These are phyloP conservation scores for Yasuhikotakia modesta DNA, from an alignment of 2,797 vertebrate species.

Conservation along the genomic window DNA sequence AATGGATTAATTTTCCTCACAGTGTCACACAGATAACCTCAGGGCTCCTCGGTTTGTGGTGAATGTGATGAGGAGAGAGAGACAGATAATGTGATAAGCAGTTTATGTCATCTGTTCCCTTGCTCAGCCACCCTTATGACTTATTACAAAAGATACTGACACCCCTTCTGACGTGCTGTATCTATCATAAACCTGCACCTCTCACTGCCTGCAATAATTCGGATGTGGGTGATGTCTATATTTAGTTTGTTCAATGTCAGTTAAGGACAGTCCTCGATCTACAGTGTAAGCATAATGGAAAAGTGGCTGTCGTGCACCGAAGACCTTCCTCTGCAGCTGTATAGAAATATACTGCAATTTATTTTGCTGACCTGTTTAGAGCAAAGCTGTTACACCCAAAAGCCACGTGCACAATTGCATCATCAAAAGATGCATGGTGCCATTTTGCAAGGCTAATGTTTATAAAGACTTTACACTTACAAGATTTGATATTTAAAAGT, in stretches of 20 bases:
- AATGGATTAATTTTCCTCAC: constrained; percentile 31
- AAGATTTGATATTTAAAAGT: not conserved
- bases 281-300: constrained; percentile 51
- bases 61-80: constrained; percentile 51
- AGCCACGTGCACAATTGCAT: not conserved
- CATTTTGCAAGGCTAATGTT: not conserved
- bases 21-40: constrained; percentile 56
- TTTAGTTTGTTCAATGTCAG: constrained; percentile 70
- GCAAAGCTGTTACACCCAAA: not conserved
- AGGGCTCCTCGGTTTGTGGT: constrained; percentile 51
- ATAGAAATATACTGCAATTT: constrained; percentile 7
- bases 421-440: not conserved
- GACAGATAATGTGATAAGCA: constrained; percentile 64
- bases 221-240: constrained; percentile 64
- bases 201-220: constrained; percentile 63
- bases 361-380: not conserved
- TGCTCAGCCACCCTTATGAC: constrained; percentile 57
- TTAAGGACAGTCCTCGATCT: constrained; percentile 61
- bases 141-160: constrained; percentile 70
- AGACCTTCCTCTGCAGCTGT: constrained; percentile 19
- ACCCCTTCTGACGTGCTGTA: constrained; percentile 63
- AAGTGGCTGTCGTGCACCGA: constrained; percentile 24
- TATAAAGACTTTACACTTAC: not conserved
- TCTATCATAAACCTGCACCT: constrained; percentile 69
- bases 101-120: constrained; percentile 71